phyloP scores from a whole-genome alignment of 2,797 vertebrate species.

The Pygocentrus nattereri region DNA sequence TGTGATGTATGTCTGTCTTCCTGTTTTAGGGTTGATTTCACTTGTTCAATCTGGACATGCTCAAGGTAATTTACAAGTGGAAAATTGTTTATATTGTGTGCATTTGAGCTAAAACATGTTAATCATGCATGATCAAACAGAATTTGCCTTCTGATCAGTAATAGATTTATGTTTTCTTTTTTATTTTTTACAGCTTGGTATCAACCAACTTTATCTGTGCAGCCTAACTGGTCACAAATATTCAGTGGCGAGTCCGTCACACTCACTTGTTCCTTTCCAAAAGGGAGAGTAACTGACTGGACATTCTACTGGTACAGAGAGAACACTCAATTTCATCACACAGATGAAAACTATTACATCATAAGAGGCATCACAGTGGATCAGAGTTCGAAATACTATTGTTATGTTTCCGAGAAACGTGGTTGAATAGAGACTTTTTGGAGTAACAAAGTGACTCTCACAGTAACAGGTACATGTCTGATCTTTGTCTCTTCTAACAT shows the following conservation, averaged over 20 bases:
- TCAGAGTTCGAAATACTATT: too few relatives aligned
- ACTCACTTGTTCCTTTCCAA: slow-evolving; percentile 53
- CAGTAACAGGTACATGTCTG: background rate
- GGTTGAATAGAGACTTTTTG: background rate
- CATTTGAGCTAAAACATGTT: background rate
- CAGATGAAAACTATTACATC: background rate
- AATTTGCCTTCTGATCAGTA: background rate
- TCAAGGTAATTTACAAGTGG: slow-evolving; percentile 39
- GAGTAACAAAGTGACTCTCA: background rate
- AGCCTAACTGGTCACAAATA: slow-evolving; percentile 38
- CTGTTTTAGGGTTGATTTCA: slow-evolving; percentile 47
- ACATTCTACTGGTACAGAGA: slow-evolving; percentile 51
- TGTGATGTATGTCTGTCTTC: slow-evolving; percentile 7
- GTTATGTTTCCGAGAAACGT: background rate
- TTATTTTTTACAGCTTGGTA: too few relatives aligned
- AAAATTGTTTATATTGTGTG: background rate
- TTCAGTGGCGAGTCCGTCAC: slow-evolving; percentile 39
- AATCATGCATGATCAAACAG: background rate
- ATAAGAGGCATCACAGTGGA: background rate
- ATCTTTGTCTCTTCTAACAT: background rate
- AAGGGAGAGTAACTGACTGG: slow-evolving; percentile 44
- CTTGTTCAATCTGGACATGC: background rate
- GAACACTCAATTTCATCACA: background rate
- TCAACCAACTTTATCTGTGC: slow-evolving; percentile 43
- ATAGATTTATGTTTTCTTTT: background rate